A percentile compares a stretch with the other conserved stretches of the same genome.
These are phyloP conservation scores for Atrina japonica DNA, from an alignment of 2,888 invertebrate genomes.

Conservation along the genomic window DNA sequence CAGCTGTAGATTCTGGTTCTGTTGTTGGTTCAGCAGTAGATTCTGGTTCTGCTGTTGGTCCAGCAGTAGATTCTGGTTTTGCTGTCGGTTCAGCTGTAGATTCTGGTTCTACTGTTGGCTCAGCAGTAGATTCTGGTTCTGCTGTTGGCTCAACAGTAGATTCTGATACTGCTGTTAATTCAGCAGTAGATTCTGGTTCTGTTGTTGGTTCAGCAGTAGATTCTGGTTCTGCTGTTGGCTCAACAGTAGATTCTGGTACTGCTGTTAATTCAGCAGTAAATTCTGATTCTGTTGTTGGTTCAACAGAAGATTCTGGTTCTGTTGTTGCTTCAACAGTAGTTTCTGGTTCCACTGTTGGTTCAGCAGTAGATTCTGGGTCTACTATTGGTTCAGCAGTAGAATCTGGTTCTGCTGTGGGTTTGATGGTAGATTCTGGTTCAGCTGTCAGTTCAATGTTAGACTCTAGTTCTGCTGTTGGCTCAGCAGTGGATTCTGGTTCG, in stretches of 20 bases:
- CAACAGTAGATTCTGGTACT: constrained; percentile 25
- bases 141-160: constrained; percentile 22
- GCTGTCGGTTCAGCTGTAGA: constrained; percentile 18
- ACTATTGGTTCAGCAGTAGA: constrained; percentile 11
- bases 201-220: constrained; percentile 27
- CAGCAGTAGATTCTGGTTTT: too few species aligned
- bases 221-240: too few species aligned
- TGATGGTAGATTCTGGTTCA: constrained; percentile 15
- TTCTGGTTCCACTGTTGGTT: constrained; percentile 25
- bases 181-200: constrained; percentile 29
- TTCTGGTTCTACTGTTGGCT: constrained; percentile 19
- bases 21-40: constrained; percentile 29
- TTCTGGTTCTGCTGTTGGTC: constrained; percentile 23
- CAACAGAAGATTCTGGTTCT: constrained; percentile 20
- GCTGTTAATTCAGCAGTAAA: constrained; percentile 36
- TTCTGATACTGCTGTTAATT: constrained; percentile 14
- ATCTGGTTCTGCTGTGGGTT: constrained; percentile 28
- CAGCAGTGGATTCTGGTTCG: constrained; percentile 30
- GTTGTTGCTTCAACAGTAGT: constrained; percentile 14
- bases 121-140: constrained; percentile 14
- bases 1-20: constrained; percentile 51
- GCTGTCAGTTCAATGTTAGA: constrained; percentile 8
- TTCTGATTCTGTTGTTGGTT: constrained; percentile 21
- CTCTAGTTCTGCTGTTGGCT: constrained; percentile 38
- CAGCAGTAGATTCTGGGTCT: constrained; percentile 21